Conservation (phyloP, 2,113 vertebrate species). For the Orcinus orca region DNA sequence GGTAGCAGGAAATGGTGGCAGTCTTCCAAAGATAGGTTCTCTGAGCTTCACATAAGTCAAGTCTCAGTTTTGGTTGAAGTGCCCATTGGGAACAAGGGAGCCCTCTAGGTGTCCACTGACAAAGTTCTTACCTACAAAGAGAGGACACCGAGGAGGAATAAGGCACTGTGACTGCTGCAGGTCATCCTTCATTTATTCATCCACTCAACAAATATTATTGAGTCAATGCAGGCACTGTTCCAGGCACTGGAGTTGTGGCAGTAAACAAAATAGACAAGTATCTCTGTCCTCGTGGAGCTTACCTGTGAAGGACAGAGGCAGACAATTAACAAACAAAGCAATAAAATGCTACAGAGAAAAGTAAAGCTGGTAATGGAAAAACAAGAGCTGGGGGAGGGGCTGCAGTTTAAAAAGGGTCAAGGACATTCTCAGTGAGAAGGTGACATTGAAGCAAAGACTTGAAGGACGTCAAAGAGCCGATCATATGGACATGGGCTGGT, state of each 20-base stretch:
- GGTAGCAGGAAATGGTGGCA: background rate
- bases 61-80: background rate
- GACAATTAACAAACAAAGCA: background rate
- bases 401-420: background rate
- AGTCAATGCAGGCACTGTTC: background rate
- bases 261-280: background rate
- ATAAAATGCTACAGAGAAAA: background rate
- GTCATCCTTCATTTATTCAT: no score
- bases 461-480: background rate
- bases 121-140: background rate
- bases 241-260: background rate
- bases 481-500: fast-evolving
- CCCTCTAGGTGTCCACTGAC: background rate
- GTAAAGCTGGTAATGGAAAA: background rate
- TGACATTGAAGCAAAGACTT: background rate
- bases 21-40: background rate
- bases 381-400: no score
- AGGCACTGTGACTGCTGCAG: background rate
- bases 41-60: background rate
- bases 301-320: background rate
- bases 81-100: background rate
- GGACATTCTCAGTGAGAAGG: background rate
- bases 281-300: background rate
- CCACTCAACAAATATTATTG: background rate
- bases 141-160: background rate